phyloP scores from a whole-genome alignment of 2,113 vertebrate species.

The Eonycteris spelaea region DNA sequence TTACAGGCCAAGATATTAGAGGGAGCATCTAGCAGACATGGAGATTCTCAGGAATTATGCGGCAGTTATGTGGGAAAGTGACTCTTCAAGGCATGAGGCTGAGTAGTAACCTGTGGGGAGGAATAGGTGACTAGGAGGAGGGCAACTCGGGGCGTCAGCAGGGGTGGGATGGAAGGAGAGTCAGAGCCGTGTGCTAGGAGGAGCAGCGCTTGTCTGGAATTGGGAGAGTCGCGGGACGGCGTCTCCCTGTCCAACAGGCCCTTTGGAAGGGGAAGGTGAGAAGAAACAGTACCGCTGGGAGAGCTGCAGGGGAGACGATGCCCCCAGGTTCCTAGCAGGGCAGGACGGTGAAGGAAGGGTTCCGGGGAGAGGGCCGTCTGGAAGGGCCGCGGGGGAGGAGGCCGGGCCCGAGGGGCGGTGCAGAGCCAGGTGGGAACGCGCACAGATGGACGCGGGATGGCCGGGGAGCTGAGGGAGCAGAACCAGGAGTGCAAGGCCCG shows the following conservation, averaged over 20 bases:
- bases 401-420: too few species aligned
- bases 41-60: neutral
- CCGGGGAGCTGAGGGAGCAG: neutral
- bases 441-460: accelerated
- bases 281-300: neutral
- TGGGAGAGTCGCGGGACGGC: neutral
- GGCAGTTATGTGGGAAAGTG: neutral
- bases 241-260: neutral
- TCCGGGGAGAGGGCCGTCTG: neutral
- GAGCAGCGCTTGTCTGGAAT: neutral
- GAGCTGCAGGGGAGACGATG: neutral
- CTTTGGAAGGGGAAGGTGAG: neutral
- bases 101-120: neutral
- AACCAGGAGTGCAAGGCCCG: neutral
- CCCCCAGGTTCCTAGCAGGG: neutral
- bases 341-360: neutral
- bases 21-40: neutral
- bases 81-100: neutral
- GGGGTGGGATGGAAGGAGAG: neutral
- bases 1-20: neutral
- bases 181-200: neutral
- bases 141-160: neutral
- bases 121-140: neutral
- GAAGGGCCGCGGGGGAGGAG: neutral
- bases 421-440: neutral